Percentiles rank a stretch among this genome's conserved stretches.
Conservation (phyloP, 2,888 invertebrate genomes). For the Exocentrus adspersus region DNA sequence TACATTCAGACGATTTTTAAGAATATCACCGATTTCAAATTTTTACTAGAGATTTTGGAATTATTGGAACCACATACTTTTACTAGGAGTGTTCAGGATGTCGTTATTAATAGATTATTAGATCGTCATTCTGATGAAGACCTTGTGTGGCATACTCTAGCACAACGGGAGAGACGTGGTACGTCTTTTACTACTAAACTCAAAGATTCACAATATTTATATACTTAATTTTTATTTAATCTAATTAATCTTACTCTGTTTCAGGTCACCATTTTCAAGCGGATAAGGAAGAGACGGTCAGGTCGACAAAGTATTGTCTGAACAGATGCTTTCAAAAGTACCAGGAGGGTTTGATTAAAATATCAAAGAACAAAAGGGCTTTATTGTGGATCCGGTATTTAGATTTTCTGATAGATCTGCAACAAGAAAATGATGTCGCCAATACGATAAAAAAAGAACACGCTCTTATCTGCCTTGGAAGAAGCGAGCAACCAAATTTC, state of each 20-base stretch:
- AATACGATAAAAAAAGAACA: conserved; percentile 46
- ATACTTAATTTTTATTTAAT: not conserved
- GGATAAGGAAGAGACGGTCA: not conserved
- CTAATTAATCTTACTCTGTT: not conserved
- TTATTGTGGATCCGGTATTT: conserved; percentile 62
- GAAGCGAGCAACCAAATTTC: conserved; percentile 37
- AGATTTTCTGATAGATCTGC: conserved; percentile 65
- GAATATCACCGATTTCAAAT: conserved; percentile 46
- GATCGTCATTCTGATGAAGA: conserved; percentile 66
- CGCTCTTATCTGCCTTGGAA: conserved; percentile 57
- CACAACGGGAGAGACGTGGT: conserved; percentile 69
- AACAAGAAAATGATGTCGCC: conserved; percentile 25
- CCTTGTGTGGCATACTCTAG: conserved; percentile 70
- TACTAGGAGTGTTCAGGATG: conserved; percentile 68
- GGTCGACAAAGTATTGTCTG: conserved; percentile 35
- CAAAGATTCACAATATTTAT: not conserved
- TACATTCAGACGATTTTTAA: conserved; percentile 54
- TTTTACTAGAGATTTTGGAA: conserved; percentile 65
- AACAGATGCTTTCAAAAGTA: conserved; percentile 51
- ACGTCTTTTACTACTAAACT: conserved; percentile 21
- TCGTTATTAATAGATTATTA: conserved; percentile 66
- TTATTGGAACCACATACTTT: conserved; percentile 69
- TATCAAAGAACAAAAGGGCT: conserved; percentile 39
- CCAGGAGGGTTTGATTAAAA: conserved; percentile 49
- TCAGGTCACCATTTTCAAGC: conserved; percentile 33